A percentile compares a stretch with the other conserved stretches of the same genome.
Conservation (phyloP, 2,797 vertebrate genomes). For the Cirrhinus molitorella region DNA sequence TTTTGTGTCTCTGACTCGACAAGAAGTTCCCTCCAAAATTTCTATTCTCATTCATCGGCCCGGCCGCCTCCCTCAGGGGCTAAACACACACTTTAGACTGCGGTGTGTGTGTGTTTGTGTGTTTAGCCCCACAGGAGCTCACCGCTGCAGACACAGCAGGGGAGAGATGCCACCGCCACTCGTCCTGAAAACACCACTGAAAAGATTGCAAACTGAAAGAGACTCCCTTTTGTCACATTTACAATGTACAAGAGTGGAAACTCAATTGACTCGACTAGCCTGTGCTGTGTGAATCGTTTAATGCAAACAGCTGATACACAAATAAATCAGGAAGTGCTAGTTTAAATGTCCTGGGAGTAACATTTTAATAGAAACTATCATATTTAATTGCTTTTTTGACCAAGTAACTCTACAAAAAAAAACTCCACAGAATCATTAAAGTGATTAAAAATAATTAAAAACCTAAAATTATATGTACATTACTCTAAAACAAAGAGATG, state of each 20-base stretch:
- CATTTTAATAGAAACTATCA: background rate
- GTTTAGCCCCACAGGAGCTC: constrained; percentile 33
- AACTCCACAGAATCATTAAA: too few relatives aligned
- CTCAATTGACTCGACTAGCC: background rate
- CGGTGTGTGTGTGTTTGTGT: constrained; percentile 43
- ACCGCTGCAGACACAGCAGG: constrained; percentile 11
- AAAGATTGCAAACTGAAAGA: constrained; percentile 1
- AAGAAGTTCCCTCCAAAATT: constrained; percentile 64
- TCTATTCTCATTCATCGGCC: constrained; percentile 59
- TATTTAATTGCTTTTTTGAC: background rate
- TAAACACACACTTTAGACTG: constrained; percentile 37
- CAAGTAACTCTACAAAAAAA: too few relatives aligned
- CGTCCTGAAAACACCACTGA: constrained; percentile 11
- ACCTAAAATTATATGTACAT: too few relatives aligned
- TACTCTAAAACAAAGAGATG: too few relatives aligned
- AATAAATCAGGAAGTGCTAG: background rate
- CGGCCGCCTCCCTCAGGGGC: background rate
- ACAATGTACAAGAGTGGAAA: constrained; percentile 14
- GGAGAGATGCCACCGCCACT: constrained; percentile 3
- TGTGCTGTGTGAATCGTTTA: background rate
- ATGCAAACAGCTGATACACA: constrained; percentile 7
- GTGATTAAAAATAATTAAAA: too few relatives aligned
- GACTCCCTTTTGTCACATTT: constrained; percentile 20
- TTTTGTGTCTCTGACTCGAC: constrained; percentile 48
- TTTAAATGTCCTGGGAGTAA: background rate